A percentile compares a stretch with the other conserved stretches of the same genome.
Conservation (phyloP, 1,140 invertebrate species). For the Megathymus violae region DNA sequence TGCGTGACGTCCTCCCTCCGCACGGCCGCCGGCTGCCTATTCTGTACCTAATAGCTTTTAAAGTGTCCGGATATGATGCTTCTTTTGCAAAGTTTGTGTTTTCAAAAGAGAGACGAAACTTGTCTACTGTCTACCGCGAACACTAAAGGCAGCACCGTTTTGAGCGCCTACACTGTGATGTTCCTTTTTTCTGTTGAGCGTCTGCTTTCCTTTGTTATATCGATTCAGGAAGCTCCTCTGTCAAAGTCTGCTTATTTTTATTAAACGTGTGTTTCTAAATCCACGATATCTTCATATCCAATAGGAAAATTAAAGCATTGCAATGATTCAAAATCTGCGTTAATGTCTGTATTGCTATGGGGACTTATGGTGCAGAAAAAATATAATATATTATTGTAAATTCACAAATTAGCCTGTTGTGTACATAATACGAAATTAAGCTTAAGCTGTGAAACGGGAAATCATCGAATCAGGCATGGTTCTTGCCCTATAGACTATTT, state of each 20-base stretch:
- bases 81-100: conserved; percentile 8
- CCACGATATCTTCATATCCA: too few relatives aligned
- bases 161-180: conserved; percentile 20
- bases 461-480: not conserved
- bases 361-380: not conserved
- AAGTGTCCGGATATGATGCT: conserved; percentile 2
- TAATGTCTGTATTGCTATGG: conserved; percentile 2
- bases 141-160: conserved; percentile 24
- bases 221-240: conserved; percentile 7
- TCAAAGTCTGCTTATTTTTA: not conserved
- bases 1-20: conserved; percentile 1
- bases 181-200: conserved; percentile 26
- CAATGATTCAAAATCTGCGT: conserved; percentile 4
- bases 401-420: not conserved
- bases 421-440: not conserved
- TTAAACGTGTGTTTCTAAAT: not conserved
- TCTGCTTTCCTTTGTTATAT: conserved; percentile 18
- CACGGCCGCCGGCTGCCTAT: too few relatives aligned
- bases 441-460: not conserved
- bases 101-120: conserved; percentile 1
- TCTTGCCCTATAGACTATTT: conserved; percentile 32
- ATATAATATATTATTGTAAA: not conserved
- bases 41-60: conserved; percentile 17
- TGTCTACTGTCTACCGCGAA: conserved; percentile 19
- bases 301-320: too few relatives aligned